phyloP scores from a whole-genome alignment of 2,113 vertebrate genomes.

The Solea senegalensis region DNA sequence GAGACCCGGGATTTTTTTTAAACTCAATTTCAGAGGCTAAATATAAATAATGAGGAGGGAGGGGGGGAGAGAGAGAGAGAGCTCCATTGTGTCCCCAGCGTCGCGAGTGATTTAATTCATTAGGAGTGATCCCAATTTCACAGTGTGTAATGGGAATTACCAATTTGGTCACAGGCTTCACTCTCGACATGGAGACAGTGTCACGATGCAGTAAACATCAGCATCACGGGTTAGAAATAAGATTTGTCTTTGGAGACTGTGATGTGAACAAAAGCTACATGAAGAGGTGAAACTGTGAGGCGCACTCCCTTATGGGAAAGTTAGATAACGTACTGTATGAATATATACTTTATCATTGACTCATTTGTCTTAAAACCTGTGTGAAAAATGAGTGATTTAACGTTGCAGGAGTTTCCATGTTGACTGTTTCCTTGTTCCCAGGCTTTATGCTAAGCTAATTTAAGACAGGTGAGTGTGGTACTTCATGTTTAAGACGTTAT shows the following conservation, averaged over 20 bases:
- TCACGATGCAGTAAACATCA: not conserved
- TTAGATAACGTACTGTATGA: no score
- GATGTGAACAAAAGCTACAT: not conserved
- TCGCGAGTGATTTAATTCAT: constrained; percentile 49
- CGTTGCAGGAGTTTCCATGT: no score
- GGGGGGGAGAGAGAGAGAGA: not conserved
- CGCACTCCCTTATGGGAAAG: no score
- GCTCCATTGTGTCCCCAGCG: constrained; percentile 33
- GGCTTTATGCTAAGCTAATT: no score
- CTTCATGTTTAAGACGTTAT: no score
- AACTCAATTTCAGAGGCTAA: constrained; percentile 35
- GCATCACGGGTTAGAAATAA: not conserved
- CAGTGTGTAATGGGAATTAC: constrained; percentile 33
- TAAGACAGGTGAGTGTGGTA: no score
- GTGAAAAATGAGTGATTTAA: no score
- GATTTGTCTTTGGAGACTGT: not conserved
- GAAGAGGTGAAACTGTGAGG: no score
- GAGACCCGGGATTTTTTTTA: constrained; percentile 12
- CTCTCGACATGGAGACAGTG: not conserved
- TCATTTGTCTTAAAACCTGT: no score
- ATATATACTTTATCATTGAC: no score
- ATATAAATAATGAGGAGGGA: constrained; percentile 37
- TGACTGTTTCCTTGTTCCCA: no score
- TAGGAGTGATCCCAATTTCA: constrained; percentile 54
- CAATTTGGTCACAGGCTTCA: constrained; percentile 41